These are phyloP conservation scores for cat (Felis catus) DNA, from an alignment of 2,113 vertebrate genomes.

Conservation along the genomic window F.catus_Fca126_mat1.0 CM031412.1:113138501-113139000, in stretches of 20 bases:
- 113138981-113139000: not conserved
- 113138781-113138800: not conserved
- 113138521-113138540: slow-evolving; percentile 26
- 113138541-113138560: not conserved
- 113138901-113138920: not conserved
- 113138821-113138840: not conserved
- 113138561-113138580: slow-evolving; percentile 20
- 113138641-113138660: not conserved
- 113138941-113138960: not conserved
- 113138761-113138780: not conserved
- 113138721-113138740: not conserved
- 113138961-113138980: not conserved
- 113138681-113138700: not conserved
- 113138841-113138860: not conserved
- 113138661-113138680: not conserved
- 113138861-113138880: not conserved
- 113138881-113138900: not conserved
- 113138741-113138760: not conserved
- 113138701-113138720: not conserved
- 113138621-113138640: slow-evolving; percentile 12
- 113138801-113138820: not conserved
- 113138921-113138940: not conserved
- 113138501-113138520: not conserved
- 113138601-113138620: not conserved
- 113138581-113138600: slow-evolving; percentile 1